Evolutionary conservation across 2,113 vertebrate species (phyloP).

Genomic region (Alaudala cheleensis): DNA sequence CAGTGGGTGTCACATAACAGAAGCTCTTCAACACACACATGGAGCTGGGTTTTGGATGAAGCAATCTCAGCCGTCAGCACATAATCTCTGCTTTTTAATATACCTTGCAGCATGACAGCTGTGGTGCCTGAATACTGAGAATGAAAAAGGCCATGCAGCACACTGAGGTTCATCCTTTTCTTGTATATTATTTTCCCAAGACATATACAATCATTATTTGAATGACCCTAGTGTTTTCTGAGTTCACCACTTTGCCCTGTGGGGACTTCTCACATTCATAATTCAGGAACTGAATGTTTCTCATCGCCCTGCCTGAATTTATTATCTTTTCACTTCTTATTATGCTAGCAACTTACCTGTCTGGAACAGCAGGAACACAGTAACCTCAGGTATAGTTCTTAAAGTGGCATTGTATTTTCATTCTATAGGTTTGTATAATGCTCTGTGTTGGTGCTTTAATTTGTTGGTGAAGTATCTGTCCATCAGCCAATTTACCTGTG

Average conservation of each 20-base stretch:
- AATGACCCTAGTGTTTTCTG: slow-evolving; percentile 13
- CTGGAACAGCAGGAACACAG: background rate
- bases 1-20: background rate
- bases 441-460: background rate
- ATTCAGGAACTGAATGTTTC: slow-evolving; percentile 8
- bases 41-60: background rate
- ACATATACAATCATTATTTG: background rate
- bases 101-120: background rate
- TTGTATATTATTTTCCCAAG: slow-evolving; percentile 25
- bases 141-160: background rate
- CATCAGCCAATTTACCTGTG: background rate
- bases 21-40: background rate
- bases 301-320: background rate
- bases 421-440: background rate
- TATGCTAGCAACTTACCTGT: background rate
- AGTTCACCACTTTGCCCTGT: background rate
- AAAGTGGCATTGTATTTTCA: background rate
- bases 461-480: background rate
- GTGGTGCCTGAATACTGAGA: background rate
- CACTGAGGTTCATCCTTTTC: background rate
- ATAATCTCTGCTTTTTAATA: background rate
- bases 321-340: background rate
- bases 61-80: background rate
- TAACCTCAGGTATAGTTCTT: background rate
- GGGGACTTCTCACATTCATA: slow-evolving; percentile 24